Evolutionary conservation across 1,140 invertebrate genomes (phyloP).

Genomic region (Platorchestia sp.): DNA sequence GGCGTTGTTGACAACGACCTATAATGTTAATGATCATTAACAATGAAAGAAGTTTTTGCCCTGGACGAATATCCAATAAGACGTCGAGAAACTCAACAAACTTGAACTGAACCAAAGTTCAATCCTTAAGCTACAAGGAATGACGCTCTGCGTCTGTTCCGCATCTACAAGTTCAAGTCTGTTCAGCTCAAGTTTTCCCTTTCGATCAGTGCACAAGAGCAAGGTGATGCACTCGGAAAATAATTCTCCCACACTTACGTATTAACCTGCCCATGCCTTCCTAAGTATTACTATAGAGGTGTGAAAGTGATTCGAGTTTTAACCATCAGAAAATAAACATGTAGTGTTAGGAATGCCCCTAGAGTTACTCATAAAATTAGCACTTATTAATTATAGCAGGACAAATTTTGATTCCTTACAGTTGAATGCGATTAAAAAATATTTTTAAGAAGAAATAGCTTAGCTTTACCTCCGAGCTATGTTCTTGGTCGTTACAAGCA

Average conservation of each 20-base stretch:
- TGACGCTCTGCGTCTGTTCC: not conserved
- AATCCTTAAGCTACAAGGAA: not conserved
- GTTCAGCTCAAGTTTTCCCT: not conserved
- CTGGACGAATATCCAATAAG: too few species aligned
- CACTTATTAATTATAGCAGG: not conserved
- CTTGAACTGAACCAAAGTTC: too few species aligned
- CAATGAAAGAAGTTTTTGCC: too few species aligned
- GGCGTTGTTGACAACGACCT: not conserved
- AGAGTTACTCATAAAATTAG: not conserved
- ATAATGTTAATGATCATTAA: too few species aligned
- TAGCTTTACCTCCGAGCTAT: conserved; percentile 72
- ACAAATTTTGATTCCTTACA: not conserved
- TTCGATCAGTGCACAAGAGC: not conserved
- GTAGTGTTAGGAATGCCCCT: not conserved
- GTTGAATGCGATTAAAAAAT: not conserved
- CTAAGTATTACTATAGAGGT: not conserved
- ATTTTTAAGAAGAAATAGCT: not conserved
- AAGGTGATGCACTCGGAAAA: not conserved
- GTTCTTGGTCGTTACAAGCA: conserved; percentile 73
- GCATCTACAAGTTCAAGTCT: not conserved
- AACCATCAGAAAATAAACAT: not conserved
- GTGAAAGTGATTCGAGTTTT: not conserved
- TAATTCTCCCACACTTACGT: not conserved
- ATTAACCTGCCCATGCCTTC: too few species aligned
- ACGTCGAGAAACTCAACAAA: too few species aligned